These are phyloP conservation scores for Lithophane semibrunnea DNA, from an alignment of 2,888 invertebrate species.

Conservation along the genomic window DNA sequence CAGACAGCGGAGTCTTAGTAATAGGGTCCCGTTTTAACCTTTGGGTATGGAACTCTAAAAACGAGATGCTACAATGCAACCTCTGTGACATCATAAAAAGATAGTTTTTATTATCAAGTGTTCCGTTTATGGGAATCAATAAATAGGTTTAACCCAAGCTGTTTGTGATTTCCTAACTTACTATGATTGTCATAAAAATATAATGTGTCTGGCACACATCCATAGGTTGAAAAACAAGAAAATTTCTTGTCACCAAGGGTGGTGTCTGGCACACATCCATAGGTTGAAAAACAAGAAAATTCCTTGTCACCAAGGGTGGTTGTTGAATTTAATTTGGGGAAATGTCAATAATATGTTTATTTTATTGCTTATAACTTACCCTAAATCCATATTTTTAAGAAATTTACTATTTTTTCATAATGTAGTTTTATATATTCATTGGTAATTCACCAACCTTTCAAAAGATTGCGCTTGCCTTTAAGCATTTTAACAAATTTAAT, in stretches of 20 bases:
- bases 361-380: not conserved
- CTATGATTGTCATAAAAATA: not conserved
- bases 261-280: not conserved
- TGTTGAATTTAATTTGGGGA: not conserved
- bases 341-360: not conserved
- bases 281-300: not conserved
- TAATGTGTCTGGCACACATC: not conserved
- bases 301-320: not conserved
- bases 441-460: not conserved
- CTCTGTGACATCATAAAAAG: slow-evolving; percentile 38
- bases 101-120: slow-evolving; percentile 36
- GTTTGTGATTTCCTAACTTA: not conserved
- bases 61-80: slow-evolving; percentile 37
- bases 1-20: too few species aligned
- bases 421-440: not conserved
- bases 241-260: not conserved
- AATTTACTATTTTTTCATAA: not conserved
- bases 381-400: slow-evolving; percentile 9
- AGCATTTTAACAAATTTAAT: slow-evolving; percentile 4
- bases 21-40: too few species aligned
- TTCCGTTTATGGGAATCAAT: slow-evolving; percentile 31
- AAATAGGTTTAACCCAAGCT: slow-evolving; percentile 1
- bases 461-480: not conserved
- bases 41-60: too few species aligned
- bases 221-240: not conserved